Conservation (phyloP, 1,140 invertebrate species). For the Drosophila cardini region DNA sequence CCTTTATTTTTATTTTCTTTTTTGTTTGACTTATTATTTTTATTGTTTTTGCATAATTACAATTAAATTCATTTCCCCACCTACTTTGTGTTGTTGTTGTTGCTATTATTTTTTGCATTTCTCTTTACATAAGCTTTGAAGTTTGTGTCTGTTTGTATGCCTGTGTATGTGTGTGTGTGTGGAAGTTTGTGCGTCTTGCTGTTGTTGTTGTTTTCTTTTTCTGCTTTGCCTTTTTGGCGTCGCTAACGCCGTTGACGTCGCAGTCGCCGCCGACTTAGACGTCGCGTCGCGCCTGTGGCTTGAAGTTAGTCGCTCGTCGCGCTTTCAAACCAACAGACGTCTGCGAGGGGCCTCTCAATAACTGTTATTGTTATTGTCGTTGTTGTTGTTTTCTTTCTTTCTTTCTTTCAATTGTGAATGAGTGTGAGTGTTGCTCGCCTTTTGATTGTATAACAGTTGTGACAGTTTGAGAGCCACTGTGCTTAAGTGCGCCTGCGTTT, state of each 20-base stretch:
- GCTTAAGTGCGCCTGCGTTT: constrained; percentile 55
- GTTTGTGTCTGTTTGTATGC: constrained; percentile 13
- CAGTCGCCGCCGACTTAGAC: constrained; percentile 32
- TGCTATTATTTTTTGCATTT: constrained; percentile 49
- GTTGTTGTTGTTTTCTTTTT: constrained; percentile 37
- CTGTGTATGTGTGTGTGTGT: constrained; percentile 16
- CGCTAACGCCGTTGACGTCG: constrained; percentile 15
- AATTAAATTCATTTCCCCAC: constrained; percentile 52
- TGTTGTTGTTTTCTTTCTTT: not conserved
- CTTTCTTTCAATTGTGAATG: not conserved
- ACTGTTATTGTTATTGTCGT: constrained; percentile 15
- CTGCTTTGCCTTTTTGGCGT: constrained; percentile 24
- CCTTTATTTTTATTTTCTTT: constrained; percentile 14
- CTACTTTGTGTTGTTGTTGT: constrained; percentile 43
- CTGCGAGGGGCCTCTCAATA: constrained; percentile 12
- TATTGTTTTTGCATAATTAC: constrained; percentile 44
- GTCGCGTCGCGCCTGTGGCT: constrained; percentile 41
- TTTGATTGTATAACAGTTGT: constrained; percentile 49
- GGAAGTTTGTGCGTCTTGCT: too few relatives aligned
- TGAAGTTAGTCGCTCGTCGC: constrained; percentile 64
- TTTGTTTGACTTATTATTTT: not conserved
- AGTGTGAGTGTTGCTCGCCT: constrained; percentile 17
- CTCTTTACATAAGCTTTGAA: constrained; percentile 59
- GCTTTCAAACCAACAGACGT: constrained; percentile 71
- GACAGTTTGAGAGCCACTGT: constrained; percentile 56